Conservation (phyloP, 2,113 vertebrate species). For the Rhagologus leucostigma region DNA sequence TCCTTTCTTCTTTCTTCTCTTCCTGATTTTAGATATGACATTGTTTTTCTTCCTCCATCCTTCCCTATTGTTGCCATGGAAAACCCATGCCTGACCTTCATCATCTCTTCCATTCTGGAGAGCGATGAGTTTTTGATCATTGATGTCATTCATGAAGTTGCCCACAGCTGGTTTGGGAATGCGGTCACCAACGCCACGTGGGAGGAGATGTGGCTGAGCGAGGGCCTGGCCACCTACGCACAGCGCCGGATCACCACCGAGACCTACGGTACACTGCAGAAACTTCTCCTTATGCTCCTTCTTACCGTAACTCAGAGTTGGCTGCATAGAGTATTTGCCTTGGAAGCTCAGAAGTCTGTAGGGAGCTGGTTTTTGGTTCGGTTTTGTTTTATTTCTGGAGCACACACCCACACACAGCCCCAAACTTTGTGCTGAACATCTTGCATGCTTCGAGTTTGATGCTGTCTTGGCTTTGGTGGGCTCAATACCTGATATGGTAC, state of each 20-base stretch:
- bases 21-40: slow-evolving; percentile 84
- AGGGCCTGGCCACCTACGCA: slow-evolving; percentile 93
- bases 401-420: neutral
- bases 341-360: neutral
- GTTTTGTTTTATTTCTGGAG: neutral
- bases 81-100: slow-evolving; percentile 97
- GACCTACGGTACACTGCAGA: slow-evolving; percentile 79
- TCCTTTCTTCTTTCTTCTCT: neutral
- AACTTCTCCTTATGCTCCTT: neutral
- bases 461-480: neutral
- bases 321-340: neutral
- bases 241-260: slow-evolving; percentile 93
- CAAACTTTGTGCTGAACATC: neutral
- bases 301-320: neutral
- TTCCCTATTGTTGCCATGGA: slow-evolving; percentile 99
- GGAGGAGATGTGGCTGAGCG: slow-evolving; percentile 99
- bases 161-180: slow-evolving; percentile 97
- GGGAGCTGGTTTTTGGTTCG: neutral
- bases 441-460: neutral
- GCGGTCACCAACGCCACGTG: slow-evolving; percentile 95
- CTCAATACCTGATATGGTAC: neutral
- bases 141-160: slow-evolving; percentile 92
- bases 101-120: slow-evolving; percentile 96
- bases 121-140: slow-evolving; percentile 95
- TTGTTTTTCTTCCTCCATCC: slow-evolving; percentile 95